A percentile compares a stretch with the other conserved stretches of the same genome.
Conservation (phyloP, 2,113 vertebrate genomes). For the Syngnathoides biaculeatus region DNA sequence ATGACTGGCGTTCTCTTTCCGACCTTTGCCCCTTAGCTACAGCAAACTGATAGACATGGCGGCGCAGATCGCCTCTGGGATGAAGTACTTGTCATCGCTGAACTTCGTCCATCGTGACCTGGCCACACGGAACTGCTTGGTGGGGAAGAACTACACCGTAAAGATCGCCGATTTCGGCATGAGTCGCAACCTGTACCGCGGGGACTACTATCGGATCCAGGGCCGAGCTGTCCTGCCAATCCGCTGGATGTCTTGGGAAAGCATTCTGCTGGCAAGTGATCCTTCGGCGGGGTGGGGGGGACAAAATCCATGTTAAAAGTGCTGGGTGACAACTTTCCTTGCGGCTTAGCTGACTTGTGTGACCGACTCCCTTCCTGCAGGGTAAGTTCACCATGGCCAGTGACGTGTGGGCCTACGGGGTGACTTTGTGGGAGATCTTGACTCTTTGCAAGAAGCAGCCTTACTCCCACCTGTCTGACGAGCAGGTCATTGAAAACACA, state of each 20-base stretch:
- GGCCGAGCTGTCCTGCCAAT: conserved; percentile 96
- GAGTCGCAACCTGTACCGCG: conserved; percentile 96
- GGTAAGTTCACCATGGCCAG: conserved; percentile 97
- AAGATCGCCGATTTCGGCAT: conserved; percentile 98
- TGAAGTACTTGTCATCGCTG: conserved; percentile 95
- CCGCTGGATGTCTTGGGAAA: conserved; percentile 99
- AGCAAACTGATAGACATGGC: conserved; percentile 82
- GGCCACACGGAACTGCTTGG: conserved; percentile 94
- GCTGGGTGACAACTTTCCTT: background rate
- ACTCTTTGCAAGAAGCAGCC: conserved; percentile 93
- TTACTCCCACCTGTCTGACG: conserved; percentile 88
- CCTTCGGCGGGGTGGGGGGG: background rate
- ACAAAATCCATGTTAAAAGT: background rate
- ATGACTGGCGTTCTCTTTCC: background rate
- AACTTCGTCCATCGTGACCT: conserved; percentile 97
- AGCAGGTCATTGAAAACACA: conserved; percentile 96
- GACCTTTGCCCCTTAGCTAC: conserved; percentile 69
- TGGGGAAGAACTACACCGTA: conserved; percentile 90
- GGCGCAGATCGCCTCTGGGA: conserved; percentile 90
- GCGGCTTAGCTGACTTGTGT: background rate
- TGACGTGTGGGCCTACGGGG: conserved; percentile 92
- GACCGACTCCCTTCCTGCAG: conserved; percentile 53
- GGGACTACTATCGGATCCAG: conserved; percentile 96
- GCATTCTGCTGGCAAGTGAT: conserved; percentile 84
- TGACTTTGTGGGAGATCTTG: conserved; percentile 94